phyloP scores from a whole-genome alignment of 1,140 invertebrate species.

The Melanaphis sacchari region DNA sequence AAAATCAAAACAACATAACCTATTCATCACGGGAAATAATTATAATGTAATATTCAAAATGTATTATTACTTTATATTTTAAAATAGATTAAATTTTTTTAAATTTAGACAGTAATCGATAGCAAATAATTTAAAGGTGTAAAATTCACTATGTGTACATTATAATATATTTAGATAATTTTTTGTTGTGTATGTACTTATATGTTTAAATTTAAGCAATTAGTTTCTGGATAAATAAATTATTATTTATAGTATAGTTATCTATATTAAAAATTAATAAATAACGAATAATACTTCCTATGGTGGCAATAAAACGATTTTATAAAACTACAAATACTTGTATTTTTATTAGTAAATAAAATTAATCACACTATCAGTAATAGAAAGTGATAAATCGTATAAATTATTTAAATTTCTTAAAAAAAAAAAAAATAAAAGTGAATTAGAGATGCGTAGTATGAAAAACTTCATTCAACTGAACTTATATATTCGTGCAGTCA shows the following conservation, averaged over 20 bases:
- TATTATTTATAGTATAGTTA: not conserved
- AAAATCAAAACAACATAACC: not conserved
- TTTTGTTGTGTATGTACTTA: not conserved
- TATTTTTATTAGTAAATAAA: not conserved
- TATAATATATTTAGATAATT: not conserved
- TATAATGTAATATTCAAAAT: not conserved
- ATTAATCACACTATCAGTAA: not conserved
- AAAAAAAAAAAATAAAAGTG: too few relatives aligned
- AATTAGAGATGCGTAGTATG: too few relatives aligned
- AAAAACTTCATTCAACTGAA: too few relatives aligned
- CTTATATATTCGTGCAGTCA: too few relatives aligned
- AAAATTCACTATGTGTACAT: not conserved
- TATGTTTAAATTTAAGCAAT: not conserved
- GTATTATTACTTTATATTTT: not conserved
- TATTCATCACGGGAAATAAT: not conserved
- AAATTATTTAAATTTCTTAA: not conserved
- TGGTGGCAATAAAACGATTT: not conserved
- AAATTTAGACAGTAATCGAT: not conserved
- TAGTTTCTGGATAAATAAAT: not conserved
- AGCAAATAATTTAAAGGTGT: not conserved
- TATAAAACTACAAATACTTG: not conserved
- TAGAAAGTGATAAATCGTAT: not conserved
- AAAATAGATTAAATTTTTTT: not conserved
- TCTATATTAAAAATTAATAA: not conserved
- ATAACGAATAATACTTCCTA: not conserved